phyloP scores from a whole-genome alignment of 2,113 vertebrate genomes.

The Chaetodon auriga region DNA sequence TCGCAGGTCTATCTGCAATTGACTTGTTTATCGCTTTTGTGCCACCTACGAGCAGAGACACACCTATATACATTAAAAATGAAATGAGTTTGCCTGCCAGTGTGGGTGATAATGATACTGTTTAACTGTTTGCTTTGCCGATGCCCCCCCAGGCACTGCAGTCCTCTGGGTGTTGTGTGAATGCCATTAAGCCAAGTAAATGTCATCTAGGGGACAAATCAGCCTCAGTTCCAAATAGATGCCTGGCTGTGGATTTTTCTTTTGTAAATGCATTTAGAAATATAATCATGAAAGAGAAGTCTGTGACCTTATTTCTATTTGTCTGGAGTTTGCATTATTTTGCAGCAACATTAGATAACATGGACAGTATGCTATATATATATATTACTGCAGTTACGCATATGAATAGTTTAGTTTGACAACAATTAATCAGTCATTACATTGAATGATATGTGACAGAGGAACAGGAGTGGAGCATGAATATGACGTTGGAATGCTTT shows the following conservation, averaged over 20 bases:
- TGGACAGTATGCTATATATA: not conserved
- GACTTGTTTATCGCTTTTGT: conserved; percentile 43
- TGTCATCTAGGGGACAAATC: conserved; percentile 55
- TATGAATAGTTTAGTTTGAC: not conserved
- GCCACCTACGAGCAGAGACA: conserved; percentile 32
- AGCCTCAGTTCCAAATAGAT: conserved; percentile 17
- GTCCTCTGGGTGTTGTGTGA: conserved; percentile 33
- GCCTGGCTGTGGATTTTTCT: not conserved
- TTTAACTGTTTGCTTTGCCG: conserved; percentile 51
- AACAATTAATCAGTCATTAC: not conserved
- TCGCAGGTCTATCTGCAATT: conserved; percentile 31
- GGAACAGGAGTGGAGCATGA: not conserved
- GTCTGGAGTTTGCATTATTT: not conserved
- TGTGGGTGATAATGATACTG: conserved; percentile 59
- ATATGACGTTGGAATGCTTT: not conserved
- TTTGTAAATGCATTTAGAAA: conserved; percentile 20
- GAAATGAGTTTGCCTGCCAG: conserved; percentile 45
- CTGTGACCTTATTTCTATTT: not conserved
- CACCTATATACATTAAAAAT: conserved; percentile 57
- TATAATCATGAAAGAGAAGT: conserved; percentile 28
- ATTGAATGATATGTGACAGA: not conserved
- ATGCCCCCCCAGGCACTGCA: conserved; percentile 15
- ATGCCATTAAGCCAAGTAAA: conserved; percentile 59
- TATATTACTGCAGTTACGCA: not conserved
- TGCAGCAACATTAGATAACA: not conserved